A percentile compares a stretch with the other conserved stretches of the same genome.
Conservation (phyloP, 1,140 invertebrate genomes). For the Dufourea novaeangliae region DNA sequence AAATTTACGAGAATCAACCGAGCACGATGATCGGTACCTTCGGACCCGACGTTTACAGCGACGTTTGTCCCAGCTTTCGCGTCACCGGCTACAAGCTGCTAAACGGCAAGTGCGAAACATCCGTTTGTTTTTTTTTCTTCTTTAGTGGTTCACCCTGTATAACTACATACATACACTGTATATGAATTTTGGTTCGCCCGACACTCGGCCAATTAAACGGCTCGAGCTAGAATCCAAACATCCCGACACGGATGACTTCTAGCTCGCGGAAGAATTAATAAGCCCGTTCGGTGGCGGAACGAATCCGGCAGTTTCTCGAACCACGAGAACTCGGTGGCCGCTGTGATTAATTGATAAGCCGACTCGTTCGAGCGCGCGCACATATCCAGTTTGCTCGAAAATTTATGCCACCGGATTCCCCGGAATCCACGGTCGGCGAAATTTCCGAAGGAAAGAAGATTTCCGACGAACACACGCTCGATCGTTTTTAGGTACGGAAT, state of each 20-base stretch:
- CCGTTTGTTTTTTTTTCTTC: too few relatives aligned
- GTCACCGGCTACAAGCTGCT: slow-evolving; percentile 72
- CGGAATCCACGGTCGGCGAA: not conserved
- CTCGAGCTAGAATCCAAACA: too few relatives aligned
- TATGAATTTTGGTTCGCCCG: too few relatives aligned
- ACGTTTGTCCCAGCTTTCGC: slow-evolving; percentile 71
- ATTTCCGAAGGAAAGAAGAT: not conserved
- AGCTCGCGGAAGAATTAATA: not conserved
- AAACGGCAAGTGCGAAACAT: slow-evolving; percentile 75
- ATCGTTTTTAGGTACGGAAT: slow-evolving; percentile 71
- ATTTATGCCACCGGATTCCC: not conserved
- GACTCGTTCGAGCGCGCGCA: not conserved
- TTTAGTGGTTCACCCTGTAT: too few relatives aligned
- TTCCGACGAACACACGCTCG: not conserved
- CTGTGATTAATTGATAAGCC: slow-evolving; percentile 8
- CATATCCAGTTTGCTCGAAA: not conserved
- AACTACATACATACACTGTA: too few relatives aligned
- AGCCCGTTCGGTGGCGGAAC: not conserved
- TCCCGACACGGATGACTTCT: too few relatives aligned
- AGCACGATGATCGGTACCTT: slow-evolving; percentile 74
- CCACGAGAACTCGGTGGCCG: not conserved
- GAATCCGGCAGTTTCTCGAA: not conserved
- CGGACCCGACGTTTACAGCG: slow-evolving; percentile 68
- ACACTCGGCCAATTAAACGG: too few relatives aligned
- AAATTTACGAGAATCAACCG: slow-evolving; percentile 80